Percentiles rank a stretch among this genome's conserved stretches.
Conservation (phyloP, 1,140 invertebrate species). For the Apis mellifera region DNA sequence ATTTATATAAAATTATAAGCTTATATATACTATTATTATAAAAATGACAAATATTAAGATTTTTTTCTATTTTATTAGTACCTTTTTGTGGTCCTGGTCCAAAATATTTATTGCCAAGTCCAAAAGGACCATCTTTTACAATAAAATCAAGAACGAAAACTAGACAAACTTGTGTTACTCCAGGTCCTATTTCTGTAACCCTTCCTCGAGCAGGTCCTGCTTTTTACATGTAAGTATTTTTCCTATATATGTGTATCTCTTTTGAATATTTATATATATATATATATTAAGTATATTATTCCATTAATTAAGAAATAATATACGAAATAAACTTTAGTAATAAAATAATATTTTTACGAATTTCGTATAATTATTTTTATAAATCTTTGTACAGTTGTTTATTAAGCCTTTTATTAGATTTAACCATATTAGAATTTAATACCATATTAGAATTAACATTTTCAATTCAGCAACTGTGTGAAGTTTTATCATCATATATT, state of each 20-base stretch:
- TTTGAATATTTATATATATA: no score
- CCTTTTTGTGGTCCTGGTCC: slow-evolving; percentile 61
- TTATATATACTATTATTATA: no score
- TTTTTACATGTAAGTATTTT: slow-evolving; percentile 64
- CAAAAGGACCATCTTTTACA: slow-evolving; percentile 59
- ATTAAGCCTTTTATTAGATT: no score
- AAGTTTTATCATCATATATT: background rate
- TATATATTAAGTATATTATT: background rate
- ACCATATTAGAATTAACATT: no score
- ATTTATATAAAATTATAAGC: no score
- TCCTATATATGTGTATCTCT: no score
- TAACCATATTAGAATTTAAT: no score
- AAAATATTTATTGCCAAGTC: slow-evolving; percentile 56
- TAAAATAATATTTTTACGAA: no score
- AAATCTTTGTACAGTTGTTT: no score
- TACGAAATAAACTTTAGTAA: no score
- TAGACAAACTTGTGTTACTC: slow-evolving; percentile 25
- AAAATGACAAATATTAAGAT: background rate
- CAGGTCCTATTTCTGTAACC: slow-evolving; percentile 66
- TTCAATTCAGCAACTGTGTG: no score
- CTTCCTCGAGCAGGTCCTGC: slow-evolving; percentile 51
- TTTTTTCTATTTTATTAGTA: slow-evolving; percentile 1
- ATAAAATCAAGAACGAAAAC: slow-evolving; percentile 59
- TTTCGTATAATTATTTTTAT: no score
- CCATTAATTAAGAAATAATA: background rate